Evolutionary conservation across 2,797 vertebrate genomes (phyloP).

Genomic region (Myripristis jacobus): DNA sequence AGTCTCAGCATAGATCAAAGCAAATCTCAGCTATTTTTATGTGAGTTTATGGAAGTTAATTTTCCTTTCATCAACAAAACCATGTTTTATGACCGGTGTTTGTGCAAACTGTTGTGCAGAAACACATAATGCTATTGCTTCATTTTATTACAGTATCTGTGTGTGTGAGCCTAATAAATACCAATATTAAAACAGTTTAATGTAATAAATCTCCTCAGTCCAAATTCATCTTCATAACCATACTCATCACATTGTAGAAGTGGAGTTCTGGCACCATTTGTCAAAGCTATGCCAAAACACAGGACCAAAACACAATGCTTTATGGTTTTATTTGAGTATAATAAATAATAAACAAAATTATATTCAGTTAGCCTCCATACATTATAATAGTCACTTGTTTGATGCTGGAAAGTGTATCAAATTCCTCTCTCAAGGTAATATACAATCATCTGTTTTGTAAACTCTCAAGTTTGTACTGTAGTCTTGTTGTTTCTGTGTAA

Average conservation of each 20-base stretch:
- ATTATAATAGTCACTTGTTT: slow-evolving; percentile 17
- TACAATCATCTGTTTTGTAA: slow-evolving; percentile 52
- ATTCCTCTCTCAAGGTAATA: slow-evolving; percentile 5
- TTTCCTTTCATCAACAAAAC: no score
- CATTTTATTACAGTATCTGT: no score
- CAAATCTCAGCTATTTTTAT: no score
- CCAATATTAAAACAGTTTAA: no score
- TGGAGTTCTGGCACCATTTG: not conserved
- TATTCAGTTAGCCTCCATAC: slow-evolving; percentile 25
- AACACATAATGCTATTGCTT: no score
- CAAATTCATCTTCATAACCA: not conserved
- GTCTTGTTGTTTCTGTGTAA: not conserved
- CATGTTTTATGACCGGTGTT: no score
- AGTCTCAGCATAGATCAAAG: no score
- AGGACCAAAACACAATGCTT: not conserved
- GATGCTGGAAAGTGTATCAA: slow-evolving; percentile 42
- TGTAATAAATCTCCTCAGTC: no score
- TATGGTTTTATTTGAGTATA: slow-evolving; percentile 53
- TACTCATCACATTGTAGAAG: not conserved
- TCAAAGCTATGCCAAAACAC: not conserved
- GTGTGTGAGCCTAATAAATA: no score
- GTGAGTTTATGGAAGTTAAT: no score
- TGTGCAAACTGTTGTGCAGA: no score
- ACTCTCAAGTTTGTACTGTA: slow-evolving; percentile 46
- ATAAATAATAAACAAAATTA: slow-evolving; percentile 56